phyloP scores from a whole-genome alignment of 2,113 vertebrate genomes.

The Deroptyus accipitrinus region DNA sequence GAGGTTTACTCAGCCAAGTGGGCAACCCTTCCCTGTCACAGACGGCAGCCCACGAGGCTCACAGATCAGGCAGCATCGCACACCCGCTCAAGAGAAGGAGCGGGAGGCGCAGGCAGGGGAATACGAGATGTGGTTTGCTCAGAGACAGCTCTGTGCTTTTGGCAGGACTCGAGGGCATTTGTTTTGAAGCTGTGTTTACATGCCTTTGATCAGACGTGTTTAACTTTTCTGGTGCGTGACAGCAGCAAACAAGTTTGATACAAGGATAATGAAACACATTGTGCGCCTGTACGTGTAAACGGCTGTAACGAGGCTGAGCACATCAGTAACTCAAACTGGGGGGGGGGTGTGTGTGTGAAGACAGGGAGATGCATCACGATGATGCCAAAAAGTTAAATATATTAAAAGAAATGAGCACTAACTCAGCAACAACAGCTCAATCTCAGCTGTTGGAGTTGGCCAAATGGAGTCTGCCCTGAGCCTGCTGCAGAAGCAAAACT shows the following conservation, averaged over 20 bases:
- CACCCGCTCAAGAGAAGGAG: neutral
- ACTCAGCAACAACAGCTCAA: neutral
- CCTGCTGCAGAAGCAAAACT: neutral
- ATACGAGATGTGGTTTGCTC: neutral
- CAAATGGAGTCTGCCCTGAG: neutral
- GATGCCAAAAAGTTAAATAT: neutral
- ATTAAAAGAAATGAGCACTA: neutral
- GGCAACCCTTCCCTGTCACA: neutral
- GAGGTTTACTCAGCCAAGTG: neutral
- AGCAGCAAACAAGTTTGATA: constrained; percentile 72
- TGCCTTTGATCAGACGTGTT: constrained; percentile 72
- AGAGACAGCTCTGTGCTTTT: constrained; percentile 53
- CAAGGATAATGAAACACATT: constrained; percentile 68
- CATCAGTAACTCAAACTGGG: neutral
- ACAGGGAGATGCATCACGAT: neutral
- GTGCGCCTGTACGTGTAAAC: neutral
- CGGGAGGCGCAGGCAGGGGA: constrained; percentile 27
- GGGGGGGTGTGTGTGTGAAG: neutral
- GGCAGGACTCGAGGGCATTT: constrained; percentile 65
- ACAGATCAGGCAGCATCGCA: neutral
- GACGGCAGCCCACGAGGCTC: neutral
- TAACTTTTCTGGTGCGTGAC: constrained; percentile 68
- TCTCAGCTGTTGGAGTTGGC: neutral
- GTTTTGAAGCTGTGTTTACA: constrained; percentile 71
- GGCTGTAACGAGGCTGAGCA: neutral